Base-by-base conservation (phyloP, 2,113 vertebrate species). In the Callipepla squamata region DNA sequence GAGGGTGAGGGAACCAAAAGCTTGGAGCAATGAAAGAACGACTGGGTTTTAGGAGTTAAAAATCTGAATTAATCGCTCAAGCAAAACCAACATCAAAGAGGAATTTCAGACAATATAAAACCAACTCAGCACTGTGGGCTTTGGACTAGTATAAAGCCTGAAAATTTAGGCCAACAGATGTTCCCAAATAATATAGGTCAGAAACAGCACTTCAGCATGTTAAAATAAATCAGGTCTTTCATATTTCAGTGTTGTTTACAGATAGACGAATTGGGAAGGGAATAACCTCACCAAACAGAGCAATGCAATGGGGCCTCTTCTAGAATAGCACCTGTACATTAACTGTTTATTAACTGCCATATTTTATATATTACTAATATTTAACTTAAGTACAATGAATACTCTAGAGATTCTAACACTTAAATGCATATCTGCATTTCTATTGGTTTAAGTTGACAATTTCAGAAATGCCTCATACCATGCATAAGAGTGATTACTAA, bases 201-300 rank as follows among this genome's bases (percentile, higher is more conserved):
- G 67, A 50, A 76, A 87, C 16, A 87, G 72, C 55, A 92, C 45
- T 76, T 85, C 59, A 80, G 81, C 42, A 17, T 51, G 19, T 80
- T 85, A 89, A 87, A 96, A 95, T 89, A 92, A 94, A 92, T 58
- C 78, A 85, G 42, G 53, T 67, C 67, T 91, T 93, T 94, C 72
- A 74, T 53, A 91, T 80, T 11, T 83, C 72, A 87, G 18, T 38
- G 42, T 40, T 93, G 55, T 87, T 89, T 82, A 87, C 70, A 80
- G 78, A 85, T 3, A 93, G 53, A 89, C 18, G 32, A 95, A 90
- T 34, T 84, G 67, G 30, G 86, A 93, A 69, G 53, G 40, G 55
- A 89, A 82, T 55, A 87, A 93, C 50, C 81, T 76, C 83, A 68
- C 65, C 67, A 75, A 92, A 93, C 2, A 85, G 75, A 93, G 77